These are phyloP conservation scores for Nibea albiflora DNA, from an alignment of 2,113 vertebrate species.

Conservation along the genomic window DNA sequence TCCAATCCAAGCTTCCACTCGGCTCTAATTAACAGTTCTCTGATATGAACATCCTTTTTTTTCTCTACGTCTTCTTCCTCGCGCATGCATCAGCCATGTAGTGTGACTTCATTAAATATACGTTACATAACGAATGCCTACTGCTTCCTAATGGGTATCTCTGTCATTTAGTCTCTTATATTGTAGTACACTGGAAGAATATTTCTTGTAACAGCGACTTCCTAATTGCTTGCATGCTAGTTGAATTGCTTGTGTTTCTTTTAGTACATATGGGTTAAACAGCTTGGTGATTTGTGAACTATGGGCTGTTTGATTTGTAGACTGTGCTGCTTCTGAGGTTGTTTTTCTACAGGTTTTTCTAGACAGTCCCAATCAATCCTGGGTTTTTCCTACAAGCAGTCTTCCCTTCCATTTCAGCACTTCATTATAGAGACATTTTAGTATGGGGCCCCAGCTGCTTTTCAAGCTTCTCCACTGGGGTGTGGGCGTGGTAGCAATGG, in stretches of 20 bases:
- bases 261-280: slow-evolving; percentile 6
- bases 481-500: slow-evolving; percentile 1
- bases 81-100: slow-evolving; percentile 52
- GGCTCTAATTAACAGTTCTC: slow-evolving; percentile 72
- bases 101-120: slow-evolving; percentile 65
- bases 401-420: slow-evolving; percentile 33
- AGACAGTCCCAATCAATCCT: slow-evolving; percentile 47
- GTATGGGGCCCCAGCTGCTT: slow-evolving; percentile 38
- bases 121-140: slow-evolving; percentile 56
- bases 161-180: slow-evolving; percentile 51
- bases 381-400: slow-evolving; percentile 13
- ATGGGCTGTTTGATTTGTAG: slow-evolving; percentile 29
- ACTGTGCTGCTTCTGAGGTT: slow-evolving; percentile 10
- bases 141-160: slow-evolving; percentile 54
- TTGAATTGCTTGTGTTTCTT: not conserved
- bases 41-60: slow-evolving; percentile 54
- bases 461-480: slow-evolving; percentile 18
- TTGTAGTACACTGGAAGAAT: slow-evolving; percentile 13
- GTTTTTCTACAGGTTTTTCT: slow-evolving; percentile 43
- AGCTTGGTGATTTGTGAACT: slow-evolving; percentile 2
- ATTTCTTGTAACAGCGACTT: not conserved
- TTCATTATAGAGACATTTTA: slow-evolving; percentile 57
- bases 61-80: slow-evolving; percentile 39
- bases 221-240: slow-evolving; percentile 17
- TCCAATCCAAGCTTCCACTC: slow-evolving; percentile 38